phyloP scores from a whole-genome alignment of 2,888 invertebrate genomes.

The Luffia ferchaultella region DNA sequence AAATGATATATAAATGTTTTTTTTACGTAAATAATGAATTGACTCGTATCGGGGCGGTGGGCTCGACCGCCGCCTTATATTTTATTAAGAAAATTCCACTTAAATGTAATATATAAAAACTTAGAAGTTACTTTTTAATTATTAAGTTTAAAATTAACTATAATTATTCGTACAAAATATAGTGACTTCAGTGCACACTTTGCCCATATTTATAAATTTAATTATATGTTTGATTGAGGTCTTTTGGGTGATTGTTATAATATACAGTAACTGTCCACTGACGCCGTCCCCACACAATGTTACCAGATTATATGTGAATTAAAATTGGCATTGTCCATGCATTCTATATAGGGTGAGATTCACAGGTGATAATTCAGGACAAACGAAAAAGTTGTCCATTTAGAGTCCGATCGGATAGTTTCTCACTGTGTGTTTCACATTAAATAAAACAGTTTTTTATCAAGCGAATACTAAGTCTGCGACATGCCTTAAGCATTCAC shows the following conservation, averaged over 20 bases:
- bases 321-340: background rate
- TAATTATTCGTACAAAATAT: constrained; percentile 49
- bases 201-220: constrained; percentile 12
- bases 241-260: background rate
- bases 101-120: constrained; percentile 41
- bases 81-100: constrained; percentile 16
- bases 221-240: background rate
- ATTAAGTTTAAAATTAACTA: constrained; percentile 36
- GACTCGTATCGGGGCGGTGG: constrained; percentile 39
- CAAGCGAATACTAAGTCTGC: too few species aligned
- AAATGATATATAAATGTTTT: constrained; percentile 23
- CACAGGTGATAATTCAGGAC: too few species aligned
- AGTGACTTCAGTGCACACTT: constrained; percentile 39
- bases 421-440: too few species aligned
- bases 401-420: too few species aligned
- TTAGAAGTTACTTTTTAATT: constrained; percentile 33
- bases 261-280: background rate
- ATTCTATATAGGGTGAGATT: too few species aligned
- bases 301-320: too few species aligned
- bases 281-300: background rate
- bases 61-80: constrained; percentile 18
- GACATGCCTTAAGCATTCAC: too few species aligned
- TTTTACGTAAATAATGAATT: constrained; percentile 40
- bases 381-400: too few species aligned
- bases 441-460: too few species aligned